These are phyloP conservation scores for Pammene fasciana DNA, from an alignment of 2,888 invertebrate genomes.

Conservation along the genomic window DNA sequence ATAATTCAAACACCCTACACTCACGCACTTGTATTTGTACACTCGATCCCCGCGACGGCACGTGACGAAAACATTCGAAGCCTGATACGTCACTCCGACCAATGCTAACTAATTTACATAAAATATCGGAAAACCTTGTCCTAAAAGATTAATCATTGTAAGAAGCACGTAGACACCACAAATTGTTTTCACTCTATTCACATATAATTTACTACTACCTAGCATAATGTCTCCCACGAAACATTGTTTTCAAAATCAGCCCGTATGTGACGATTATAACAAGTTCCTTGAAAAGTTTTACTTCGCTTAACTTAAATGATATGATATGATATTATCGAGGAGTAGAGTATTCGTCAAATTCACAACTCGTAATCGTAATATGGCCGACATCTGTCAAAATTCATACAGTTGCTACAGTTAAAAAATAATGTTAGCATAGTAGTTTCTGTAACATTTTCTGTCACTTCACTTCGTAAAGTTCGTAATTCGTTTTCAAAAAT, in stretches of 20 bases:
- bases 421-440: constrained; percentile 43
- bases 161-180: constrained; percentile 76
- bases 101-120: constrained; percentile 75
- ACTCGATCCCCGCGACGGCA: constrained; percentile 44
- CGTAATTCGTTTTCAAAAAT: too few relatives aligned
- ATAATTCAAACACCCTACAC: constrained; percentile 34
- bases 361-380: constrained; percentile 58
- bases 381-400: constrained; percentile 70
- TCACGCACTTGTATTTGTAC: constrained; percentile 45
- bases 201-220: constrained; percentile 50
- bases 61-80: constrained; percentile 45
- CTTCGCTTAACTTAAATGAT: constrained; percentile 31
- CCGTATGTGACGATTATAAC: constrained; percentile 21
- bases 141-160: constrained; percentile 75
- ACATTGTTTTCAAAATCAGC: constrained; percentile 26
- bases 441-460: constrained; percentile 6
- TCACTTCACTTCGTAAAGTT: too few relatives aligned
- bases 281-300: constrained; percentile 43
- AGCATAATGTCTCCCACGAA: constrained; percentile 2
- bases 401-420: constrained; percentile 44
- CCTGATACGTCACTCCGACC: constrained; percentile 45
- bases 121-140: constrained; percentile 75
- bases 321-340: constrained; percentile 43
- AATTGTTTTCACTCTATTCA: constrained; percentile 69
- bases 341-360: constrained; percentile 54